Percentiles rank a stretch among this genome's conserved stretches.
Evolutionary conservation across 2,113 vertebrate species (phyloP).

Genomic region (Oncorhynchus kisutch): DNA sequence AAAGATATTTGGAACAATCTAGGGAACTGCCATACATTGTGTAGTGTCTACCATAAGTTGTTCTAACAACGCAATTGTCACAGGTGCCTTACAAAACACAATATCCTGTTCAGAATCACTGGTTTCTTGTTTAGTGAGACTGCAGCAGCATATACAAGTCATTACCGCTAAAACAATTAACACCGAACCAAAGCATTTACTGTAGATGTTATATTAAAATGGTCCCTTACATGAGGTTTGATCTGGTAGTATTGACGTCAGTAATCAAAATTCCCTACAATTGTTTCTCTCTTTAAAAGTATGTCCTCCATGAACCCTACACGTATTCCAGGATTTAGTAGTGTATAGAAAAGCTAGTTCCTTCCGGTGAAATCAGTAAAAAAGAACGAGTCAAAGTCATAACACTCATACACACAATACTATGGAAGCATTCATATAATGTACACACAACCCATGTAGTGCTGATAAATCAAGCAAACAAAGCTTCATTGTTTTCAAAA

Average conservation of each 20-base stretch:
- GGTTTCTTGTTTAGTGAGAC: slow-evolving; percentile 23
- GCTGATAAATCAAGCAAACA: slow-evolving; percentile 32
- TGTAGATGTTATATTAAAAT: slow-evolving; percentile 2
- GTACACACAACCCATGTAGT: slow-evolving; percentile 60
- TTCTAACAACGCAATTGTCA: slow-evolving; percentile 6
- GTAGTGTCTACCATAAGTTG: neutral
- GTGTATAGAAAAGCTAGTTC: slow-evolving; percentile 35
- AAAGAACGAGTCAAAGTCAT: slow-evolving; percentile 9
- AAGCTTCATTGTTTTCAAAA: slow-evolving; percentile 9
- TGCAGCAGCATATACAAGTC: neutral
- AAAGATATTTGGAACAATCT: slow-evolving; percentile 42
- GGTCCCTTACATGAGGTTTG: slow-evolving; percentile 7
- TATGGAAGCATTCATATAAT: slow-evolving; percentile 32
- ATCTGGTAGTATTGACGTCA: neutral
- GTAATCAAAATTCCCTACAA: neutral
- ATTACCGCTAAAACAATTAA: neutral
- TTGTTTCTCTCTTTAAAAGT: neutral
- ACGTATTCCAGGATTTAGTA: neutral
- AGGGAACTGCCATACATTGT: slow-evolving; percentile 46
- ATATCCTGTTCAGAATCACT: slow-evolving; percentile 35
- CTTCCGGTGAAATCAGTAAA: slow-evolving; percentile 41
- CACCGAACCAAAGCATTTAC: neutral
- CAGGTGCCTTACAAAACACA: slow-evolving; percentile 14
- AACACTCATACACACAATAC: slow-evolving; percentile 27
- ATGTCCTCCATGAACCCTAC: neutral